These are phyloP conservation scores for Leptopilina drosophilae DNA, from an alignment of 2,888 invertebrate genomes.

Conservation along the genomic window DNA sequence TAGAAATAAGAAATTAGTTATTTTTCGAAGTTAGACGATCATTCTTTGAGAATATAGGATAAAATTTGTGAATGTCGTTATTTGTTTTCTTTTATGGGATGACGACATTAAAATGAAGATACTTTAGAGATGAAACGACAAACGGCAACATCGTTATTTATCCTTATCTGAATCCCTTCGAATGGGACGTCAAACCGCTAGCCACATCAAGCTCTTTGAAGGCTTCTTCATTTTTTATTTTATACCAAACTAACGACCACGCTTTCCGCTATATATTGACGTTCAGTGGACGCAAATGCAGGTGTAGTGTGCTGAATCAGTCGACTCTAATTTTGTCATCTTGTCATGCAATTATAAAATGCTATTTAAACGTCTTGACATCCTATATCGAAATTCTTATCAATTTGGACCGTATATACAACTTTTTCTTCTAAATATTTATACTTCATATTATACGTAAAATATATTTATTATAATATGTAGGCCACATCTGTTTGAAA, in stretches of 20 bases:
- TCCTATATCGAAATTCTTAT: not conserved
- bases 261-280: constrained; percentile 23
- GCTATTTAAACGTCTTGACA: constrained; percentile 4
- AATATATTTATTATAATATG: no score
- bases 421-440: not conserved
- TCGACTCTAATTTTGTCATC: constrained; percentile 18
- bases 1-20: no score
- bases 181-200: constrained; percentile 40
- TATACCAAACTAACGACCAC: constrained; percentile 10
- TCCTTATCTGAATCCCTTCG: constrained; percentile 43
- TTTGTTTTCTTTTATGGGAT: not conserved
- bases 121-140: constrained; percentile 24
- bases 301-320: constrained; percentile 14
- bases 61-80: not conserved
- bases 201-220: constrained; percentile 12
- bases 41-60: no score
- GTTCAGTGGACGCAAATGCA: not conserved
- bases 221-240: constrained; percentile 35
- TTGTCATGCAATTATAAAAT: constrained; percentile 3
- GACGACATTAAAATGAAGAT: constrained; percentile 30
- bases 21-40: no score
- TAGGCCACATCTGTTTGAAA: no score
- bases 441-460: no score
- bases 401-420: not conserved
- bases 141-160: constrained; percentile 45